A percentile compares a stretch with the other conserved stretches of the same genome.
phyloP scores from a whole-genome alignment of 2,113 vertebrate species.

The Pyrgilauda ruficollis region DNA sequence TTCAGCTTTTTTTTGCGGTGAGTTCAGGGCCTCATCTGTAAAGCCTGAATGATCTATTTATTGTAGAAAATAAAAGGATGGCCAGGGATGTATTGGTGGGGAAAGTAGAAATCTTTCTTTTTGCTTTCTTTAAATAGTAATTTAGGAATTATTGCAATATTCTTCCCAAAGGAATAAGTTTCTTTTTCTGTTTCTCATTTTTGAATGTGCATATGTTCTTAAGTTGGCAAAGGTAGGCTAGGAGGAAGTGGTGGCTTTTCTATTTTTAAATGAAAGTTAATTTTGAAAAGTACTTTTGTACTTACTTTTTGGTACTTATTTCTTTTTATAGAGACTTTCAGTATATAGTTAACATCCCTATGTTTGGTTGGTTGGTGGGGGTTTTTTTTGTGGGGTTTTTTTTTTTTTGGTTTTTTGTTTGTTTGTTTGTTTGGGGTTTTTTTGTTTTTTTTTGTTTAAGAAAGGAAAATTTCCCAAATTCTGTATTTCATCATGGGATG shows the following conservation, averaged over 20 bases:
- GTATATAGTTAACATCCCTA: accelerated
- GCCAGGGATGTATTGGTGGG: no score
- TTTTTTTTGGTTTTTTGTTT: no score
- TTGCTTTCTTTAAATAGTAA: background rate
- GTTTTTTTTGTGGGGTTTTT: no score
- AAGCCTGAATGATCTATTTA: background rate
- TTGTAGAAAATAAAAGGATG: background rate
- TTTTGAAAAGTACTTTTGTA: background rate
- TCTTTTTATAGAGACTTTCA: background rate
- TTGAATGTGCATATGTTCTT: background rate
- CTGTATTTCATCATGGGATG: background rate
- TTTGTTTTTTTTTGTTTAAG: background rate
- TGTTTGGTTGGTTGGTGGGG: no score
- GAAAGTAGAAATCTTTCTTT: background rate
- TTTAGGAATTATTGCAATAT: background rate
- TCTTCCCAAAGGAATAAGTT: background rate
- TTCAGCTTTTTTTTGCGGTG: background rate
- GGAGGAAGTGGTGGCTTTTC: background rate
- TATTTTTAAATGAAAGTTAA: background rate
- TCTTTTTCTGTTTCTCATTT: background rate
- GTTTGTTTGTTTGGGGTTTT: no score
- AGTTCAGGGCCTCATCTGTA: background rate
- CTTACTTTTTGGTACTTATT: background rate
- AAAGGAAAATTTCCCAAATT: background rate
- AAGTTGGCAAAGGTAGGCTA: background rate